Evolutionary conservation across 2,797 vertebrate species (phyloP), one percentile per base, ranked within the genome.

Genomic region (Chaetodon trifasciatus): DNA sequence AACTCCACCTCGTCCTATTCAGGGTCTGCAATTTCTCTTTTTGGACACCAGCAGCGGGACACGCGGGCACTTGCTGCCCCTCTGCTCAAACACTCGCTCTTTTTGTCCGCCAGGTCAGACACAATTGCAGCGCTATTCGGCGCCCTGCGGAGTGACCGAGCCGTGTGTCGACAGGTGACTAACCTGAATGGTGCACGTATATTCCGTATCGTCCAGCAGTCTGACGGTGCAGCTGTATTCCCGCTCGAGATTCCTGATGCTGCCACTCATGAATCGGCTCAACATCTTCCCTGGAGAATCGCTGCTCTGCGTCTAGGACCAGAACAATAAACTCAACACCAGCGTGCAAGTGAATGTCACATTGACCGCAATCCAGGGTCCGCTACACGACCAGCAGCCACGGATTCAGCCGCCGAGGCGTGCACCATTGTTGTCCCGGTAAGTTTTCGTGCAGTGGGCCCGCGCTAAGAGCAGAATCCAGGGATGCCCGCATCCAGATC

Each of bases 171-270:
- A 91, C 92, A 93, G 93, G 93, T 94, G 89, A 96, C 95, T 95
- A 88, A 99, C 98, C 98, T 99, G 98, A 91, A 99, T 96, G 92
- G 95, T 98, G 96, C 98, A 99, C 89, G 97, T 97, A 94, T 99
- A 99, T 94, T 99, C 98, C 94, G 97, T 97, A 93, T 99, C 98
- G 90, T 99, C 98, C 96, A 99, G 96, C 92, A 99, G 96, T 81
- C 98, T 94, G 89, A 99, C 98, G 80, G 98, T 99, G 95, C 98
- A 99, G 96, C 95, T 96, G 96, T 96, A 98, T 94, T 98, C 97
- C 91, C 97, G 96, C 84, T 99, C 98, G 87, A 99, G 97, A 96
- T 95, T 99, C 96, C 97, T 97, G 96, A 97, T 97, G 96, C 98
- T 99, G 94, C 97, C 97, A 94, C 98, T 99, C 97, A 97, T 96